Evolutionary conservation across 2,797 vertebrate species (phyloP), one percentile per base, ranked within the genome.

Genomic region (Acanthis flammea): DNA sequence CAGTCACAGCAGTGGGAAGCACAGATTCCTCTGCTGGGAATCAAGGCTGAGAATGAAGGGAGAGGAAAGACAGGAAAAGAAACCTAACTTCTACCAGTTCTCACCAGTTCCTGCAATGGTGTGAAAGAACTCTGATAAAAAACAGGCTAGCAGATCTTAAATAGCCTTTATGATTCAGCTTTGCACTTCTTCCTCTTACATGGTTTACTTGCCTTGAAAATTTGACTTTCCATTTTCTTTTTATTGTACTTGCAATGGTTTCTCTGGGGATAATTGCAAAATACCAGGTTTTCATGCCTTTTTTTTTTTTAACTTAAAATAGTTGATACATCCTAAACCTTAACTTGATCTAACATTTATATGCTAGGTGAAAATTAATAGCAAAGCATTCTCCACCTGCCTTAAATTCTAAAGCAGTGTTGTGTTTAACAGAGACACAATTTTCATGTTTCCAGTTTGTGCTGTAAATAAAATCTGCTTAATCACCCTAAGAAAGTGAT

Each of bases 381-480:
- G 30, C 22, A 78, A 92, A 73, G 12, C 31, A 93, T 93, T 92
- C 68, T 78, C 51, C 51, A 84, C 37, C 53, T 94, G 84, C 78
- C 75, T 80, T 86, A 81, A 95, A 91, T 83, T 82, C 53, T 89
- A 87, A 82, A 96, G 68, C 45, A 76, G 21, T 0, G 1, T 21
- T 66, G 66, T 81, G 41, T 92, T 96, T 94, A 95, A 92, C 53
- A 66, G 87, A 76, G 80, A 68, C 47, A 70, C 19, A 92, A 75
- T 92, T 88, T 94, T 66, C 79, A 92, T 92, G 57, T 94, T 92
- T 92, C 83, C 74, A 80, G 72, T 94, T 79, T 84, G 54, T 84
- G 80, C 54, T 85, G 81, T 93, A 95, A 96, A 96, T 95, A 91
- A 96, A 94, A 96, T 85, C 71, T 79, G 30, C 63, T 87, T 96